These are phyloP conservation scores for Drosophila kepulauana DNA, from an alignment of 1,140 invertebrate genomes.

Conservation along the genomic window DNA sequence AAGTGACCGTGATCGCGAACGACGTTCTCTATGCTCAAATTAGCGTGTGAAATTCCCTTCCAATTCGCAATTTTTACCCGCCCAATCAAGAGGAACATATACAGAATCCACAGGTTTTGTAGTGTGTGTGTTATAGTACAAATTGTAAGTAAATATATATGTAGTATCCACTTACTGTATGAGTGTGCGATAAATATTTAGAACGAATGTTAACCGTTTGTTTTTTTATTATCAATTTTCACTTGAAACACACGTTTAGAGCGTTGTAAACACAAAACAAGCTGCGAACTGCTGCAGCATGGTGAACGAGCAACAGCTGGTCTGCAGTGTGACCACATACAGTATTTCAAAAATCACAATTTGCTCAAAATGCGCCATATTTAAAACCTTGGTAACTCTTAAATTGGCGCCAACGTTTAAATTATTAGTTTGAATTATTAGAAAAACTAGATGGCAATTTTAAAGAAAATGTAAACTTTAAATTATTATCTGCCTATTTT, in stretches of 20 bases:
- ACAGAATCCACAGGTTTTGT: conserved; percentile 31
- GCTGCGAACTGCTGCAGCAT: conserved; percentile 31
- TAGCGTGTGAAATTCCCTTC: conserved; percentile 6
- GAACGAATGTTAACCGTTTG: background rate
- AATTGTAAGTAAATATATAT: conserved; percentile 9
- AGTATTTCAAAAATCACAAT: background rate
- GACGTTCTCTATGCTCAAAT: conserved; percentile 45
- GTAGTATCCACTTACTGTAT: conserved; percentile 19
- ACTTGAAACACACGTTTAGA: conserved; percentile 5
- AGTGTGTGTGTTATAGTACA: background rate
- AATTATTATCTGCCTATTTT: too few species aligned
- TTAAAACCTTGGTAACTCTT: too few species aligned
- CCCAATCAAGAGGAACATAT: background rate
- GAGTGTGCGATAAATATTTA: background rate
- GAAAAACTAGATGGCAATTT: too few species aligned
- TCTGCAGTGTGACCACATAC: background rate
- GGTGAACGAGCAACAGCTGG: conserved; percentile 47
- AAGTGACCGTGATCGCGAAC: conserved; percentile 56
- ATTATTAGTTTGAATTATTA: too few species aligned
- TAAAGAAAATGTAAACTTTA: too few species aligned
- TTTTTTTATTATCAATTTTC: background rate
- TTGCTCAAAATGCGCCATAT: background rate
- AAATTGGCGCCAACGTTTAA: too few species aligned
- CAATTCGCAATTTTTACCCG: background rate
- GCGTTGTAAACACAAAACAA: conserved; percentile 46